Percentiles rank a stretch among this genome's conserved stretches.
These are phyloP conservation scores for Eudemis profundana DNA, from an alignment of 2,888 invertebrate species.

Conservation along the genomic window DNA sequence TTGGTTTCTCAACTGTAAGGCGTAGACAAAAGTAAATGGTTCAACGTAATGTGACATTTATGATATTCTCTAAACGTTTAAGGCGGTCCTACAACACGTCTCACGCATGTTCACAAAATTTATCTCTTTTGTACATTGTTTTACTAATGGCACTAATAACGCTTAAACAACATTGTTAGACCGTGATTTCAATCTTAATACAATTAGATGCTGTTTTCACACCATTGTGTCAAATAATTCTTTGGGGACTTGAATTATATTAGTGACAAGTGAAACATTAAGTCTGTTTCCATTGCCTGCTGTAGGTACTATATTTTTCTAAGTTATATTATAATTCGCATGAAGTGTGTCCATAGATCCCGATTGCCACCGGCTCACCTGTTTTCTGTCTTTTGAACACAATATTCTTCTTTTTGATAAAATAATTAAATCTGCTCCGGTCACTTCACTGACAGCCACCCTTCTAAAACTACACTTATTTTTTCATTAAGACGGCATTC, in stretches of 20 bases:
- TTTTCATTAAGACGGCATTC: no score
- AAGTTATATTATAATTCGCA: no score
- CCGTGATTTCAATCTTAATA: conserved; percentile 70
- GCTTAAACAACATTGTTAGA: conserved; percentile 63
- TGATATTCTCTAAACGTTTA: conserved; percentile 53
- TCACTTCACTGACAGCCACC: no score
- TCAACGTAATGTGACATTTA: conserved; percentile 25
- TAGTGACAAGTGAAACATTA: conserved; percentile 17
- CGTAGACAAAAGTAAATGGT: not conserved
- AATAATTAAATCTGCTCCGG: no score
- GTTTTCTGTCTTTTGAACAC: no score
- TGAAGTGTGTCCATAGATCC: no score
- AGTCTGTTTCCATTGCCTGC: conserved; percentile 1
- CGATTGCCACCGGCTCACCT: no score
- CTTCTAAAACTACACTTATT: no score
- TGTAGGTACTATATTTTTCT: no score
- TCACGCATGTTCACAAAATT: conserved; percentile 54
- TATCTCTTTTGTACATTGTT: conserved; percentile 67
- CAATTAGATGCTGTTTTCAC: conserved; percentile 66
- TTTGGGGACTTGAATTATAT: conserved; percentile 46
- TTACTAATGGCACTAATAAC: conserved; percentile 70
- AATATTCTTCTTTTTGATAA: no score
- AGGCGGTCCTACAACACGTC: conserved; percentile 27
- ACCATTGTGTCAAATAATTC: conserved; percentile 72
- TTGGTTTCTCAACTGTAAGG: not conserved